Evolutionary conservation across 2,113 vertebrate species (phyloP).

Genomic region (Guaruba guarouba): DNA sequence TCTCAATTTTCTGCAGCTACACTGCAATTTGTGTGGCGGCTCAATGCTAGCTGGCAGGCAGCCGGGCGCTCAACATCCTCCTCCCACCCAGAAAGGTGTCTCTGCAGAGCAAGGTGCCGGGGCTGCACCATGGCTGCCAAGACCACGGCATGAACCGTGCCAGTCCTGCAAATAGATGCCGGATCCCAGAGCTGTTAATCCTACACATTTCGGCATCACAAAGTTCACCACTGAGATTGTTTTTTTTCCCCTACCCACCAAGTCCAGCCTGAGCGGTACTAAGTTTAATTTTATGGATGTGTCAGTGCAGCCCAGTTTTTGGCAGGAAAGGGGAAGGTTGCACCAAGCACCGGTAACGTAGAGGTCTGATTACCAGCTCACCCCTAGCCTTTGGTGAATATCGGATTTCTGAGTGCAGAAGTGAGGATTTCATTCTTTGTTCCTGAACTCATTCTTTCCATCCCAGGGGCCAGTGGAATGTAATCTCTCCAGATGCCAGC

Average conservation of each 20-base stretch:
- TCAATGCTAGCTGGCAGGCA: neutral
- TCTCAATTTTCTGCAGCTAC: conserved; percentile 19
- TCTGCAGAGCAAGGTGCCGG: conserved; percentile 46
- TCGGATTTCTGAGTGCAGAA: conserved; percentile 54
- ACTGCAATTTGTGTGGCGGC: neutral
- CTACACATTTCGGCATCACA: neutral
- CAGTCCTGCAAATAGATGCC: conserved; percentile 32
- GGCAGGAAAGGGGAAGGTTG: neutral
- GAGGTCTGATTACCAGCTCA: neutral
- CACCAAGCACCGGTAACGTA: rapidly evolving
- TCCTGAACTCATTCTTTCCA: conserved; percentile 71
- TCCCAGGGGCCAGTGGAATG: conserved; percentile 68
- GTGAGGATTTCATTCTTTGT: conserved; percentile 66
- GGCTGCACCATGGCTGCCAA: neutral
- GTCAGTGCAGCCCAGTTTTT: neutral
- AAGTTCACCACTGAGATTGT: neutral
- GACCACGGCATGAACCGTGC: neutral
- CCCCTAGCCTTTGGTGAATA: neutral
- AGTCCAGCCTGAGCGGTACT: neutral
- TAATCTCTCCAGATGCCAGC: conserved; percentile 71
- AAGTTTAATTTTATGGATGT: neutral
- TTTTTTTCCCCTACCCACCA: neutral
- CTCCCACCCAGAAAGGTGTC: conserved; percentile 58
- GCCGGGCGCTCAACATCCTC: conserved; percentile 26
- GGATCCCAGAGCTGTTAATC: neutral